Percentiles rank a stretch among this genome's conserved stretches.
Evolutionary conservation across 2,888 invertebrate species (phyloP).

Genomic region (Slavum lentiscoides): DNA sequence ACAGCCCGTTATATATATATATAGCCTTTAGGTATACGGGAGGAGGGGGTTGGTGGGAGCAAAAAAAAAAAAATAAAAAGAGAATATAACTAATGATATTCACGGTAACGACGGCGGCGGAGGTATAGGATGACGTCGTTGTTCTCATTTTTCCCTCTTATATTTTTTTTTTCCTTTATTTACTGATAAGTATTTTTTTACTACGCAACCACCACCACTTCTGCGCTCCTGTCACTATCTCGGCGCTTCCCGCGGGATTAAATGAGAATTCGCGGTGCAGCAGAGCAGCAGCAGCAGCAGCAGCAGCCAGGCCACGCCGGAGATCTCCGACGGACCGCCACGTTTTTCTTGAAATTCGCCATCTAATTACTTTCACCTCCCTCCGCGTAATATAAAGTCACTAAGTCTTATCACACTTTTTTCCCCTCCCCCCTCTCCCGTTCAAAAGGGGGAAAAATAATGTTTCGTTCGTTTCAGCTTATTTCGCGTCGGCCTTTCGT

Average conservation of each 20-base stretch:
- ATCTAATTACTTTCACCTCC: slow-evolving; percentile 50
- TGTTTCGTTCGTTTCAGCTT: slow-evolving; percentile 49
- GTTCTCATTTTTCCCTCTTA: neutral
- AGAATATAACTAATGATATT: slow-evolving; percentile 42
- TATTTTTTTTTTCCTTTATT: slow-evolving; percentile 17
- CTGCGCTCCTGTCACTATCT: slow-evolving; percentile 20
- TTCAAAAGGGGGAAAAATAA: slow-evolving; percentile 43
- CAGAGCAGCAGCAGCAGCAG: neutral
- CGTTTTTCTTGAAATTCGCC: slow-evolving; percentile 51
- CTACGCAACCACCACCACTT: slow-evolving; percentile 30
- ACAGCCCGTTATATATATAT: too few relatives aligned
- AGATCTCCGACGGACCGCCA: slow-evolving; percentile 25
- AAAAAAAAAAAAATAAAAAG: neutral
- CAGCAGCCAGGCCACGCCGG: slow-evolving; percentile 13
- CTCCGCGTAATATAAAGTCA: slow-evolving; percentile 5
- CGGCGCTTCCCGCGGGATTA: slow-evolving; percentile 38
- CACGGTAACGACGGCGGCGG: neutral
- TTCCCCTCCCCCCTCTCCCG: neutral
- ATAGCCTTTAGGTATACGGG: neutral
- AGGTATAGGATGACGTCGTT: neutral
- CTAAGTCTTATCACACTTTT: slow-evolving; percentile 51
- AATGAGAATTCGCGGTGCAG: slow-evolving; percentile 28
- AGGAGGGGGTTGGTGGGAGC: too few relatives aligned
- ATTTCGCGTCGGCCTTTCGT: slow-evolving; percentile 49
- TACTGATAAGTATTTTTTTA: slow-evolving; percentile 51